These are phyloP conservation scores for Ichneumon xanthorius DNA, from an alignment of 2,888 invertebrate species.

Conservation along the genomic window DNA sequence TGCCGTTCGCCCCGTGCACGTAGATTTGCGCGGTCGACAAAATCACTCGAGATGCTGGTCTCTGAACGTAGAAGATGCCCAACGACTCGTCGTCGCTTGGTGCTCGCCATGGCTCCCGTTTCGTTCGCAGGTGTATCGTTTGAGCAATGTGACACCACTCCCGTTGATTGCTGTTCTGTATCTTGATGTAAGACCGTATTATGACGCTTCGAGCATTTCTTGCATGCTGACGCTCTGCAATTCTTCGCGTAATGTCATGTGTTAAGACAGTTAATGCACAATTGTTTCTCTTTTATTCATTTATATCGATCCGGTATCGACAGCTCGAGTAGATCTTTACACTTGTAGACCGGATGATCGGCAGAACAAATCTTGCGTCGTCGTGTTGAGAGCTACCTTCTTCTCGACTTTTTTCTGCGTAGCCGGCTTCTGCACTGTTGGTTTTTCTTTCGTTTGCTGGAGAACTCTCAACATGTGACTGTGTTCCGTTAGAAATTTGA, in stretches of 20 bases:
- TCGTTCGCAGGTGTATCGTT: background rate
- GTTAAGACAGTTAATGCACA: conserved; percentile 53
- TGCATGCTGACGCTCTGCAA: conserved; percentile 65
- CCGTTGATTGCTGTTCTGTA: conserved; percentile 9
- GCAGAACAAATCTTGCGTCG: conserved; percentile 30
- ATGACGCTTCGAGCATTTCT: conserved; percentile 65
- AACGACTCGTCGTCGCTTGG: conserved; percentile 14
- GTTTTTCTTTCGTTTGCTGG: conserved; percentile 37
- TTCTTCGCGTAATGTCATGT: conserved; percentile 58
- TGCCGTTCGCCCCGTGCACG: conserved; percentile 27
- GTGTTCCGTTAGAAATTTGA: conserved; percentile 58
- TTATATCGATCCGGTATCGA: conserved; percentile 44
- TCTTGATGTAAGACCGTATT: conserved; percentile 62
- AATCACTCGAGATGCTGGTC: conserved; percentile 37
- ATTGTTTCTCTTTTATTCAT: conserved; percentile 13
- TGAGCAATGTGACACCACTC: background rate
- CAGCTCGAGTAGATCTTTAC: conserved; percentile 36
- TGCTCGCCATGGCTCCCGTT: background rate
- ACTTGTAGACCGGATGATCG: conserved; percentile 43
- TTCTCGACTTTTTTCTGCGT: conserved; percentile 26
- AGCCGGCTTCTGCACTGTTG: conserved; percentile 26
- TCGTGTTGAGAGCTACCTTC: conserved; percentile 14
- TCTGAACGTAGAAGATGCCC: conserved; percentile 41
- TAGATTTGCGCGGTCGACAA: conserved; percentile 50
- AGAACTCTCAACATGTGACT: conserved; percentile 46